Base-by-base conservation (phyloP, 1,140 invertebrate genomes). In the Trachymyrmex cornetzi region DNA sequence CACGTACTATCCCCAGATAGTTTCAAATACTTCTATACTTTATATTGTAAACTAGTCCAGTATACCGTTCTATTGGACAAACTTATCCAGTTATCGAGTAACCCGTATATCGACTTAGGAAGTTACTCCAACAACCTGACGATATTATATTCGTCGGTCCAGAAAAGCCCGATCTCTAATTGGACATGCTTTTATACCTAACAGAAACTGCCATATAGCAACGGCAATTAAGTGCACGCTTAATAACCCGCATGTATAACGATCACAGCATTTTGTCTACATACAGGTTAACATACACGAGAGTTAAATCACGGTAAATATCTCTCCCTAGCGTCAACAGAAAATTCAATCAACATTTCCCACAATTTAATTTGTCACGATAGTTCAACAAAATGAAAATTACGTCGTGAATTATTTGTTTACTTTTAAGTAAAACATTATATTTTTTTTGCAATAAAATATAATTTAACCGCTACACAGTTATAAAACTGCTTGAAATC, bases 161-260 rank as follows among this genome's bases (percentile, higher is more conserved):
- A 84, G 69, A 84, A 84, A 69, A 84, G 80, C 55, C 12, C 34
- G 55, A 75, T 84, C 55, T 84, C 69, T 84, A 84, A 84, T 84
- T 84, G 55, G 69, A 72, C 38, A 48, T 24, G 69, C 69, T 75
- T 61, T 84, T 75, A 59, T 59, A 63, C 24, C 38, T 30, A 30
- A 48, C 44, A 34, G 69, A 48, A 75, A 61, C 55, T 48, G 69
- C 14, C 27, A 72, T 38, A 57, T 24, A n/a, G 79, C 30, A 44
- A 59, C 22, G 66, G 38, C 69, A 63, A 84, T 84, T 74, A 74
- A 75, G 16, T 22, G 63, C n/a, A 38, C 38, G 80, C 27, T 81
- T 75, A 61, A 84, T 84, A 82, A 63, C 69, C 69, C 69, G 55
- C 27, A 30, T 61, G 53, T 59, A 57, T 14, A 19, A 67, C 63